A percentile compares a stretch with the other conserved stretches of the same genome.
phyloP scores from a whole-genome alignment of 2,888 invertebrate species.

The Laothoe populi region DNA sequence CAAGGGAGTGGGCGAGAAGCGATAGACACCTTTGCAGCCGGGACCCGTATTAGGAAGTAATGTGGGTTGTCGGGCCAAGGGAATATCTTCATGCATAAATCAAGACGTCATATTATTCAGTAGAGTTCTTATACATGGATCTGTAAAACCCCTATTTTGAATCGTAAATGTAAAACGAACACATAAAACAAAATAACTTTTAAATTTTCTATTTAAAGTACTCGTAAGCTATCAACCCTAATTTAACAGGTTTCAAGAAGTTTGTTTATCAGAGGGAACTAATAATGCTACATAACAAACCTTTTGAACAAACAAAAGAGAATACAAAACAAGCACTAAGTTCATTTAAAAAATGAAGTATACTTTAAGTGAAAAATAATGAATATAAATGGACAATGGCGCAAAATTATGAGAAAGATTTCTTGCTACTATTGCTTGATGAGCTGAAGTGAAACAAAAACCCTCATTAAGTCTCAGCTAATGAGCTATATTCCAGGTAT shows the following conservation, averaged over 20 bases:
- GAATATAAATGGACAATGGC: conserved; percentile 4
- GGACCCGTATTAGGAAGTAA: conserved; percentile 6
- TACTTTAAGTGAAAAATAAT: not conserved
- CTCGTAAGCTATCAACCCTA: too few relatives aligned
- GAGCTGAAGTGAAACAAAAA: conserved; percentile 8
- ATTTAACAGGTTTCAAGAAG: too few relatives aligned
- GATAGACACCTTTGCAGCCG: conserved; percentile 2
- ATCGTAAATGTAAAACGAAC: too few relatives aligned
- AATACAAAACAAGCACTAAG: not conserved
- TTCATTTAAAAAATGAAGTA: not conserved
- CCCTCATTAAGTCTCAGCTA: conserved; percentile 14
- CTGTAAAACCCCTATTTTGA: too few relatives aligned
- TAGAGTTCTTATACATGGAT: not conserved
- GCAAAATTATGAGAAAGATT: not conserved
- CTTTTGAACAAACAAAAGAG: not conserved
- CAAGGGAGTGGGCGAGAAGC: conserved; percentile 42
- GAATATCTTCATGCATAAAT: conserved; percentile 4
- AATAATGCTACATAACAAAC: not conserved
- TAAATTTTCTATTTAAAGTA: too few relatives aligned
- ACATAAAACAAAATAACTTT: too few relatives aligned
- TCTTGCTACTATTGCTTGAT: conserved; percentile 10
- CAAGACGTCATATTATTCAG: not conserved
- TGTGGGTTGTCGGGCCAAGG: not conserved
- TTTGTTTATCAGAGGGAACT: too few relatives aligned
- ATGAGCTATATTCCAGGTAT: conserved; percentile 2